Conservation (phyloP, 2,797 vertebrate species). For the Heterohyrax brucei region DNA sequence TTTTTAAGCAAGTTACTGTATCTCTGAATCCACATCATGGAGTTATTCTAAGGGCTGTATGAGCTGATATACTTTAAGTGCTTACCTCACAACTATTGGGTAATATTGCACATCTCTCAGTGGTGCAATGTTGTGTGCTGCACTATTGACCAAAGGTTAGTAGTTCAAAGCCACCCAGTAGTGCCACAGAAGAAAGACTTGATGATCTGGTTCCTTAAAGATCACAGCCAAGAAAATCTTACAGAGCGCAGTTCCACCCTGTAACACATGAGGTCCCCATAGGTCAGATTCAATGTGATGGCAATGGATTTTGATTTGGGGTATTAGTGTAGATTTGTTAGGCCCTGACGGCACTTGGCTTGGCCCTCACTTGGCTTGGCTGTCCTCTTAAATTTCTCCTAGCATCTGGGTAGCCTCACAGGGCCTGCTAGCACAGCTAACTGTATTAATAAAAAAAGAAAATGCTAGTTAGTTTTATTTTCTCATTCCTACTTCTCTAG, state of each 20-base stretch:
- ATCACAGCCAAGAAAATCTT: too few relatives aligned
- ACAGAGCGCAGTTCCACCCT: too few relatives aligned
- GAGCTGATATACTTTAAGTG: not conserved
- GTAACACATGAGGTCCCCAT: too few relatives aligned
- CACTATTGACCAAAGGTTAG: too few relatives aligned
- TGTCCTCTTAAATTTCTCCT: not conserved
- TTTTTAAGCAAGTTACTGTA: not conserved
- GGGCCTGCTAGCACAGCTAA: not conserved
- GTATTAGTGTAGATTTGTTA: not conserved
- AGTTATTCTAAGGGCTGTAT: constrained; percentile 40
- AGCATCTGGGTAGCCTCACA: not conserved
- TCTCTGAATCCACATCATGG: not conserved
- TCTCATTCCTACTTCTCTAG: not conserved
- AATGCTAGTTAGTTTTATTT: constrained; percentile 47
- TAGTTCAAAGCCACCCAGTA: too few relatives aligned
- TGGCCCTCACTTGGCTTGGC: too few relatives aligned
- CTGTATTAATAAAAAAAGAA: constrained; percentile 25
- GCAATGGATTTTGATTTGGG: too few relatives aligned
- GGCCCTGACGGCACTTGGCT: too few relatives aligned
- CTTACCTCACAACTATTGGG: not conserved
- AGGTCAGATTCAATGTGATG: too few relatives aligned
- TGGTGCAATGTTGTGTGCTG: too few relatives aligned
- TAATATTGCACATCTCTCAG: not conserved
- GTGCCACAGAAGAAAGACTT: too few relatives aligned
- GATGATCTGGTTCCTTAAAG: too few relatives aligned